Percentiles rank a stretch among this genome's conserved stretches.
Evolutionary conservation across 2,113 vertebrate species (phyloP).

Genomic region (Terrapene triunguis): DNA sequence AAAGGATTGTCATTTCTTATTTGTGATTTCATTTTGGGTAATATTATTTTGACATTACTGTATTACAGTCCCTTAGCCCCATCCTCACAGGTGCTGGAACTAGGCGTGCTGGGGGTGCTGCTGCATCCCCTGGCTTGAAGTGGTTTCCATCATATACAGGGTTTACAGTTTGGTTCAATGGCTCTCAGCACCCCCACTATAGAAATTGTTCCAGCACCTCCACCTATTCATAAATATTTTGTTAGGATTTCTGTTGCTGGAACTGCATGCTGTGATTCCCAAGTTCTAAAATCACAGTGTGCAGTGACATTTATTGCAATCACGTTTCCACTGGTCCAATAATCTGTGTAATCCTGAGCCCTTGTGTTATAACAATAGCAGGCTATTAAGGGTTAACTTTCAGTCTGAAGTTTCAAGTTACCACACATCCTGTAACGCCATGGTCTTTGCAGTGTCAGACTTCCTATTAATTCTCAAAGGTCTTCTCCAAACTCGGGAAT

Average conservation of each 20-base stretch:
- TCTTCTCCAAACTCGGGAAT: background rate
- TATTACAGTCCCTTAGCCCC: background rate
- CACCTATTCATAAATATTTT: background rate
- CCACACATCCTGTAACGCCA: background rate
- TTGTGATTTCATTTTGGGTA: background rate
- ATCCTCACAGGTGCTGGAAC: background rate
- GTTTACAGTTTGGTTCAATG: too few species aligned
- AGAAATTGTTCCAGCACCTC: background rate
- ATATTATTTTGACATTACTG: background rate
- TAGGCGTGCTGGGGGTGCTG: too few species aligned
- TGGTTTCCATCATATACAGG: too few species aligned
- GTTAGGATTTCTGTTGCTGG: background rate
- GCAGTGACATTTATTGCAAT: background rate
- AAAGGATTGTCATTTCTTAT: background rate
- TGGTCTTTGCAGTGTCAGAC: background rate
- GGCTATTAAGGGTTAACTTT: background rate
- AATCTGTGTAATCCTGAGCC: background rate
- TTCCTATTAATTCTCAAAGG: rapidly evolving
- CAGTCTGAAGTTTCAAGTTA: background rate
- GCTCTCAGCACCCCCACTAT: too few species aligned
- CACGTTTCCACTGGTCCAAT: background rate
- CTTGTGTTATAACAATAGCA: background rate
- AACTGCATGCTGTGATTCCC: background rate
- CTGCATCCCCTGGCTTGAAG: too few species aligned
- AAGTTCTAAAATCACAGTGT: background rate